phyloP scores from a whole-genome alignment of 1,140 invertebrate genomes.

The Apis cerana region DNA sequence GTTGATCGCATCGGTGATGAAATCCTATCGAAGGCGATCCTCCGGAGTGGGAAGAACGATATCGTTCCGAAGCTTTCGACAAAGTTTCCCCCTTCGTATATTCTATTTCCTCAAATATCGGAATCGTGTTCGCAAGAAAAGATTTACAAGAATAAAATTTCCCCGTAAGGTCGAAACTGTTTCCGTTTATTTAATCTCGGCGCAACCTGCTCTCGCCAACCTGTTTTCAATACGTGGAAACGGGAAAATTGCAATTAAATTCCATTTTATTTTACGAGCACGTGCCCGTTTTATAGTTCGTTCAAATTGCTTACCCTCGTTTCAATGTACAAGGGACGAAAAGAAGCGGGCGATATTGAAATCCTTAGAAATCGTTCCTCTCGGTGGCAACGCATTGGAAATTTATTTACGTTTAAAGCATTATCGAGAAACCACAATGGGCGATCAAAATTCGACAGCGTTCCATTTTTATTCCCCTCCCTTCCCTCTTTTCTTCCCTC shows the following conservation, averaged over 20 bases:
- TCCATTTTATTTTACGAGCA: background rate
- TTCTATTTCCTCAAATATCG: background rate
- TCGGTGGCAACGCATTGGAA: background rate
- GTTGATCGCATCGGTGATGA: background rate
- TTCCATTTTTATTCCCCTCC: background rate
- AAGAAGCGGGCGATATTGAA: background rate
- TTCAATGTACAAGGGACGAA: background rate
- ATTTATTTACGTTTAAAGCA: background rate
- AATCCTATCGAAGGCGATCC: no score
- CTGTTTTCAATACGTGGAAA: background rate
- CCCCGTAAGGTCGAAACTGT: background rate
- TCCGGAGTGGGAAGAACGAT: no score
- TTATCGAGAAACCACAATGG: background rate
- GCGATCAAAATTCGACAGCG: background rate
- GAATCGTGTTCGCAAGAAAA: background rate
- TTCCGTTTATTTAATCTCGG: background rate
- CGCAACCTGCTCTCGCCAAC: background rate
- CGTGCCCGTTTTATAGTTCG: background rate
- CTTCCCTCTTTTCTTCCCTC: background rate
- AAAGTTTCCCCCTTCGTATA: background rate
- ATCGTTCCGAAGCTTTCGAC: no score
- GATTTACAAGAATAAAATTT: background rate
- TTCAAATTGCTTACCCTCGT: background rate
- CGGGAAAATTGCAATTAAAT: conserved; percentile 11
- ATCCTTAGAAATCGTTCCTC: background rate